Conservation (phyloP, 2,888 invertebrate genomes). For the Trichogramma dendrolimi region DNA sequence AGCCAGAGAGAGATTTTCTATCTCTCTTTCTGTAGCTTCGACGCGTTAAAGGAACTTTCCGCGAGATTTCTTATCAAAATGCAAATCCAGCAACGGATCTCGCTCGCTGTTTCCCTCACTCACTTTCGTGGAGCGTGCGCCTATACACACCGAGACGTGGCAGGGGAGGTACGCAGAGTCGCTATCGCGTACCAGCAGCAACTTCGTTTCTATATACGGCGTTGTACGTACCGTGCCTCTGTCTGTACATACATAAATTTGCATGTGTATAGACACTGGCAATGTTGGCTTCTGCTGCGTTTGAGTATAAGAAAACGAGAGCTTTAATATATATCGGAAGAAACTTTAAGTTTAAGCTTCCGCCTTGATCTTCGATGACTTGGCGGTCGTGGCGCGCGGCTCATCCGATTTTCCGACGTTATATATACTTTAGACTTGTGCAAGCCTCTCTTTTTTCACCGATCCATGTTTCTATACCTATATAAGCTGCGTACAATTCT, state of each 20-base stretch:
- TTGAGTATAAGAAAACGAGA: no score
- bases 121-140: not conserved
- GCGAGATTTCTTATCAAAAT: conserved; percentile 52
- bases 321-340: no score
- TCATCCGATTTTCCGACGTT: conserved; percentile 29
- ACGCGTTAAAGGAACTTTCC: conserved; percentile 42
- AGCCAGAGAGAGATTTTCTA: conserved; percentile 36
- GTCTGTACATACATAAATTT: no score
- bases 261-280: no score
- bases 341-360: conserved; percentile 21
- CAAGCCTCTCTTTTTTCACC: conserved; percentile 2
- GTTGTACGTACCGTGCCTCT: no score
- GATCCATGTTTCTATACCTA: no score
- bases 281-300: no score
- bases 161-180: no score
- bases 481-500: no score
- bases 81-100: conserved; percentile 47
- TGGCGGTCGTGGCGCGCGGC: conserved; percentile 12
- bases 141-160: not conserved
- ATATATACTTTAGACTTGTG: conserved; percentile 2
- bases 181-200: no score
- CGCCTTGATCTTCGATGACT: conserved; percentile 14
- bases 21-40: conserved; percentile 21
- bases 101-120: conserved; percentile 12
- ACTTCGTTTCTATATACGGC: no score